Evolutionary conservation across 2,888 invertebrate genomes (phyloP).

Genomic region (Pantelozetes paolii): DNA sequence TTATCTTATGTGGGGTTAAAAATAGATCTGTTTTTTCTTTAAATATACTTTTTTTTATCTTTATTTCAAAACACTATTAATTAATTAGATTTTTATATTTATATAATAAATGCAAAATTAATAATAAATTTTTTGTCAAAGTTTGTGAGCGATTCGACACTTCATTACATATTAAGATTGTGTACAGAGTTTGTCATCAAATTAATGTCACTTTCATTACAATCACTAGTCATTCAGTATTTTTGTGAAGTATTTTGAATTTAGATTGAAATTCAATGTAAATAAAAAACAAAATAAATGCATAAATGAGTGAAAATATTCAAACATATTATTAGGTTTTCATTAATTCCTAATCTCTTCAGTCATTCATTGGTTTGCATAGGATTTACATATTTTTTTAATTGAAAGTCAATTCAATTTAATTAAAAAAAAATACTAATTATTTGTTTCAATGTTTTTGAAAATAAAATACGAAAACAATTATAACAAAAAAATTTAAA

Average conservation of each 20-base stretch:
- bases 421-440: too few species aligned
- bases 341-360: slow-evolving; percentile 29
- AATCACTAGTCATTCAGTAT: background rate
- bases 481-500: slow-evolving; percentile 2
- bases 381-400: slow-evolving; percentile 7
- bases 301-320: background rate
- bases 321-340: background rate
- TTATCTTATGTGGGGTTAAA: background rate
- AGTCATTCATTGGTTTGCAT: slow-evolving; percentile 24
- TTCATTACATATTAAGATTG: background rate
- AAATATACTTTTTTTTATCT: background rate
- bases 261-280: background rate
- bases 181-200: background rate
- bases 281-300: background rate
- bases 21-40: background rate
- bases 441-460: too few species aligned
- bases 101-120: background rate
- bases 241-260: background rate
- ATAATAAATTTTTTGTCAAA: background rate
- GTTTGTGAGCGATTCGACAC: slow-evolving; percentile 2
- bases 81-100: background rate
- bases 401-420: too few species aligned
- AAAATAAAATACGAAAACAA: background rate
- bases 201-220: slow-evolving; percentile 1
- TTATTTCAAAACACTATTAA: background rate